A percentile compares a stretch with the other conserved stretches of the same genome.
phyloP scores from a whole-genome alignment of 2,113 vertebrate species.

The Phasianus colchicus region DNA sequence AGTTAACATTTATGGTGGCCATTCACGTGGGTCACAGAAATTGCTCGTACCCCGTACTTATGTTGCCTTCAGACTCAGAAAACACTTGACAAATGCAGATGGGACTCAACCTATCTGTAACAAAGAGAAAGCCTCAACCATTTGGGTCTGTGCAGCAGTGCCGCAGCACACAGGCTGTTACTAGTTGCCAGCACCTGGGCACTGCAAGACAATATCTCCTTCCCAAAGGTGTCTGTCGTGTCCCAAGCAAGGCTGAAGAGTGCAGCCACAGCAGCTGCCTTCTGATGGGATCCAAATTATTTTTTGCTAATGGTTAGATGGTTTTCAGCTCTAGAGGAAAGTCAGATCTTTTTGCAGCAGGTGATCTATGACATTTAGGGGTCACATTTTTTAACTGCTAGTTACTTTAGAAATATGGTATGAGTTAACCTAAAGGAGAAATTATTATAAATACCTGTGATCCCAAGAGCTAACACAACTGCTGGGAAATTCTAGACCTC shows the following conservation, averaged over 20 bases:
- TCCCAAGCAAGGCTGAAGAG: not conserved
- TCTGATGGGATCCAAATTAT: not conserved
- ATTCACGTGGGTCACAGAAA: not conserved
- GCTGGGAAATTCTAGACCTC: conserved; percentile 46
- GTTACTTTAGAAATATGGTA: not conserved
- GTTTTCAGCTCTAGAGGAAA: not conserved
- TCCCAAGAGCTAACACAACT: conserved; percentile 28
- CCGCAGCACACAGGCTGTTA: not conserved
- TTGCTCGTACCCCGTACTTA: rapidly evolving
- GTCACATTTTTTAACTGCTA: not conserved
- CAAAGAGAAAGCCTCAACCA: not conserved
- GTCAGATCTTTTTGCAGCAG: not conserved
- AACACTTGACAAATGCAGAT: not conserved
- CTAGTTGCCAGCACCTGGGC: not conserved
- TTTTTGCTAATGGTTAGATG: not conserved
- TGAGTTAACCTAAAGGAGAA: not conserved
- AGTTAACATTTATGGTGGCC: not conserved
- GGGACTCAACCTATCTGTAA: not conserved
- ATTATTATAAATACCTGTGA: conserved; percentile 5
- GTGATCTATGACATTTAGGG: not conserved
- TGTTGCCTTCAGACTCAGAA: not conserved
- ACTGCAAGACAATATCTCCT: not conserved
- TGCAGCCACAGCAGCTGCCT: not conserved
- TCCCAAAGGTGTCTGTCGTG: not conserved
- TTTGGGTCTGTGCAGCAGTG: not conserved